These are phyloP conservation scores for Tachina lurida DNA, from an alignment of 2,888 invertebrate genomes.

Conservation along the genomic window DNA sequence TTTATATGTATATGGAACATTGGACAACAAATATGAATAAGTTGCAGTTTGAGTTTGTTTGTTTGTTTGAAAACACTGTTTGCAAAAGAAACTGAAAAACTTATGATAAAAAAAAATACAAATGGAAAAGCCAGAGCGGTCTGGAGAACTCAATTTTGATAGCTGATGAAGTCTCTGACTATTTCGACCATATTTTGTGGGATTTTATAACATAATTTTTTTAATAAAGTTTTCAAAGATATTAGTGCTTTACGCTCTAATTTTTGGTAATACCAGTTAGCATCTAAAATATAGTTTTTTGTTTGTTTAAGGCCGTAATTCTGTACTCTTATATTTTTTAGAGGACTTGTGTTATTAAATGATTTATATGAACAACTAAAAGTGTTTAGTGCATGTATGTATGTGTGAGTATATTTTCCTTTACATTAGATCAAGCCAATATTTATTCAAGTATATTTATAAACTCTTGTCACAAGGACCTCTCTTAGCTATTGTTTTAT, in stretches of 20 bases:
- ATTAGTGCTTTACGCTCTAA: too few species aligned
- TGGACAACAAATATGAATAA: conserved; percentile 60
- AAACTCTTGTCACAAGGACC: conserved; percentile 27
- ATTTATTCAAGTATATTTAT: conserved; percentile 38
- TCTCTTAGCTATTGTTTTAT: conserved; percentile 35
- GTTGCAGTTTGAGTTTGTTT: conserved; percentile 6
- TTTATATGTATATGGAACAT: conserved; percentile 38
- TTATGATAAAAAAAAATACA: not conserved
- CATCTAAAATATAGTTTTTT: too few species aligned
- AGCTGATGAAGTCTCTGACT: too few species aligned
- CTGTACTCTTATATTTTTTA: conserved; percentile 3
- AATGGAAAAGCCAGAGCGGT: too few species aligned
- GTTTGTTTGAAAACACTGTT: conserved; percentile 35
- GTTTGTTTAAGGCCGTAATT: too few species aligned
- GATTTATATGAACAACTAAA: conserved; percentile 22
- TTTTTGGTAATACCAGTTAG: too few species aligned
- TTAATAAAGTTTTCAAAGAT: too few species aligned
- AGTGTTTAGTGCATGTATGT: not conserved
- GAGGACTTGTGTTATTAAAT: conserved; percentile 32
- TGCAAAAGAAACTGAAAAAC: not conserved
- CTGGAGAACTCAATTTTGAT: too few species aligned
- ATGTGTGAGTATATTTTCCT: not conserved
- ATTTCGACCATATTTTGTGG: too few species aligned
- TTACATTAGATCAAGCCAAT: conserved; percentile 15
- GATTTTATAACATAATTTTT: too few species aligned